phyloP scores from a whole-genome alignment of 2,797 vertebrate genomes.

The Eulemur rubriventer region DNA sequence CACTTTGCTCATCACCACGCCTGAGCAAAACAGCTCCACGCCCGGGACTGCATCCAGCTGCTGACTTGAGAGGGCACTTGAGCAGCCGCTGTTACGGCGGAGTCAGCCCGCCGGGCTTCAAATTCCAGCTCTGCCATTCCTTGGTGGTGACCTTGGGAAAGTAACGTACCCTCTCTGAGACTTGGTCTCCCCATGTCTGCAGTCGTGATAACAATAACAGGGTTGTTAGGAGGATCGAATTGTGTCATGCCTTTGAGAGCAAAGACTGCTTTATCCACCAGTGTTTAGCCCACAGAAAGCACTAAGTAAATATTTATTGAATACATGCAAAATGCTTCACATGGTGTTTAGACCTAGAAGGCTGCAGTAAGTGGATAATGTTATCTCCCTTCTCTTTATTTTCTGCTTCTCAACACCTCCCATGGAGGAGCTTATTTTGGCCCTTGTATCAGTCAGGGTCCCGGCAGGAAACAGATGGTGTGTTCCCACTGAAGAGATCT shows the following conservation, averaged over 20 bases:
- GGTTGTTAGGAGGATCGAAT: not conserved
- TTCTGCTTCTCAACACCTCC: not conserved
- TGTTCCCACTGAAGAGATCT: not conserved
- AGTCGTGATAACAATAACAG: not conserved
- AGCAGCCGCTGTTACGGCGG: not conserved
- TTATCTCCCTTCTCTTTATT: conserved; percentile 27
- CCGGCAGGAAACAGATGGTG: conserved; percentile 60
- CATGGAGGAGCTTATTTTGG: conserved; percentile 39
- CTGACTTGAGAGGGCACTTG: not conserved
- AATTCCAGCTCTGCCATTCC: not conserved
- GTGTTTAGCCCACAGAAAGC: not conserved
- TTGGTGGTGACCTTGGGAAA: not conserved
- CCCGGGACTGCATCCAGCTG: not conserved
- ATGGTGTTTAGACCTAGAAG: not conserved
- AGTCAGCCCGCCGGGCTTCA: not conserved
- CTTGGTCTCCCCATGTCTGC: not conserved
- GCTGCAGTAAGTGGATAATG: not conserved
- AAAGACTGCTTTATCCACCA: not conserved
- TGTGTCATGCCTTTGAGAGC: not conserved
- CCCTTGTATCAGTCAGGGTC: not conserved
- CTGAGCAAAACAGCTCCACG: not conserved
- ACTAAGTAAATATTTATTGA: not conserved
- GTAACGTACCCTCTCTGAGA: not conserved
- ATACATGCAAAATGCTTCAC: not conserved
- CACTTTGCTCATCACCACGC: not conserved